phyloP scores from a whole-genome alignment of 2,113 vertebrate genomes.

The Macroglossus sobrinus region DNA sequence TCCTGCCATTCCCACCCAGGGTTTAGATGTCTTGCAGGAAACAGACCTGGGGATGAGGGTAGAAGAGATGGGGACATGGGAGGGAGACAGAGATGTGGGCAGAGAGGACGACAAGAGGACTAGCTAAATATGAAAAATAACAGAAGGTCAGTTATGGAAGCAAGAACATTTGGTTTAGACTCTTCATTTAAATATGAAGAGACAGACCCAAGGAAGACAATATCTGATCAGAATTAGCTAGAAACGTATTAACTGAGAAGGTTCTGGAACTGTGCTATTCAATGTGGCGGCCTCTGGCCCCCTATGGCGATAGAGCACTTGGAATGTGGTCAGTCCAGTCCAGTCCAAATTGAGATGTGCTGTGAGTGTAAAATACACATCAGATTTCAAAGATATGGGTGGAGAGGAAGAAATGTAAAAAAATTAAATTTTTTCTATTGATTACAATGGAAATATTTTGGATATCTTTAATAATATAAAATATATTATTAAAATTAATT shows the following conservation, averaged over 20 bases:
- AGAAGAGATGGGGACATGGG: background rate
- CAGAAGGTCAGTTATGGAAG: background rate
- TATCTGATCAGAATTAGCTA: background rate
- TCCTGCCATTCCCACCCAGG: background rate
- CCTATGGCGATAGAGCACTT: background rate
- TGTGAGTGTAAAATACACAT: background rate
- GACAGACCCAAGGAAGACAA: background rate
- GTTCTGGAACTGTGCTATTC: background rate
- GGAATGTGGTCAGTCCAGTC: background rate
- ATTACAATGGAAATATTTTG: background rate
- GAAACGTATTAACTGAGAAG: background rate
- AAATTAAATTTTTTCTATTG: background rate
- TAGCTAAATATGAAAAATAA: background rate
- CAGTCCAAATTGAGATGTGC: background rate
- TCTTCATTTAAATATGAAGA: constrained; percentile 6
- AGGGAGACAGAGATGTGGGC: background rate
- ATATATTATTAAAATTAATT: background rate
- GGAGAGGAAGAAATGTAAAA: too few species aligned
- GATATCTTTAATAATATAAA: background rate
- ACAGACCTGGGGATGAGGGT: background rate
- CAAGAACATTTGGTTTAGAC: background rate
- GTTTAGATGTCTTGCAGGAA: background rate
- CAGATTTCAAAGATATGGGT: background rate
- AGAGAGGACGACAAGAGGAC: background rate
- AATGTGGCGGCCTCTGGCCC: background rate